phyloP scores from a whole-genome alignment of 1,140 invertebrate genomes.

The Camponotus pennsylvanicus region DNA sequence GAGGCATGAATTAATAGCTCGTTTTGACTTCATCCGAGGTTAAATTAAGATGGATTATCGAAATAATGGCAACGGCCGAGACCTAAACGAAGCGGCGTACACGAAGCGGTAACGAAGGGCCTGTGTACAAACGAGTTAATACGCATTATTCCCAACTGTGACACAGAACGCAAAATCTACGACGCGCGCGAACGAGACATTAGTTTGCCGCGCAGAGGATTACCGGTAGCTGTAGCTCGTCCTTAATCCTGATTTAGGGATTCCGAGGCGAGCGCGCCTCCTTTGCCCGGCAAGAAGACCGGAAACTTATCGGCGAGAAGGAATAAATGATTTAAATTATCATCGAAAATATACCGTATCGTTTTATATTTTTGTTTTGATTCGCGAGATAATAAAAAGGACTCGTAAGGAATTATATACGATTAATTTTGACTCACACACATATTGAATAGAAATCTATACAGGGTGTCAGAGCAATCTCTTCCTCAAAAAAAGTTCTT shows the following conservation, averaged over 20 bases:
- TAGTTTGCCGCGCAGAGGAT: constrained; percentile 79
- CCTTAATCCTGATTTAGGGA: constrained; percentile 82
- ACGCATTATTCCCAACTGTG: constrained; percentile 59
- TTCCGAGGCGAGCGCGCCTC: constrained; percentile 44
- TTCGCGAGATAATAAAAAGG: constrained; percentile 35
- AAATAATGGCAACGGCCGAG: constrained; percentile 53
- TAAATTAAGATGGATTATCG: constrained; percentile 62
- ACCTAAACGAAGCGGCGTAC: constrained; percentile 53
- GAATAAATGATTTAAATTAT: constrained; percentile 9
- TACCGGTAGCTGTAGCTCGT: constrained; percentile 75
- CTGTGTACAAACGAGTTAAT: constrained; percentile 49
- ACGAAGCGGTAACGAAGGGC: constrained; percentile 38
- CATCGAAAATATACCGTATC: not conserved
- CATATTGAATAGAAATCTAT: not conserved
- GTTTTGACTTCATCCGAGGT: constrained; percentile 57
- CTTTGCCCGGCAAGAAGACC: constrained; percentile 15
- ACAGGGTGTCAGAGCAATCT: no score
- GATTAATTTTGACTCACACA: not conserved
- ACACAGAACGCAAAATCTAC: constrained; percentile 53
- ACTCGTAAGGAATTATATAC: constrained; percentile 15
- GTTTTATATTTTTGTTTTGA: constrained; percentile 23
- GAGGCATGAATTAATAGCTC: constrained; percentile 45
- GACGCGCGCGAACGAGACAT: constrained; percentile 74
- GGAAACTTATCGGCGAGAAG: constrained; percentile 15
- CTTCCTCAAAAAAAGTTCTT: no score